Evolutionary conservation across 2,888 invertebrate genomes (phyloP), one percentile per base, ranked within the genome.

Genomic region (Athalia cordata): DNA sequence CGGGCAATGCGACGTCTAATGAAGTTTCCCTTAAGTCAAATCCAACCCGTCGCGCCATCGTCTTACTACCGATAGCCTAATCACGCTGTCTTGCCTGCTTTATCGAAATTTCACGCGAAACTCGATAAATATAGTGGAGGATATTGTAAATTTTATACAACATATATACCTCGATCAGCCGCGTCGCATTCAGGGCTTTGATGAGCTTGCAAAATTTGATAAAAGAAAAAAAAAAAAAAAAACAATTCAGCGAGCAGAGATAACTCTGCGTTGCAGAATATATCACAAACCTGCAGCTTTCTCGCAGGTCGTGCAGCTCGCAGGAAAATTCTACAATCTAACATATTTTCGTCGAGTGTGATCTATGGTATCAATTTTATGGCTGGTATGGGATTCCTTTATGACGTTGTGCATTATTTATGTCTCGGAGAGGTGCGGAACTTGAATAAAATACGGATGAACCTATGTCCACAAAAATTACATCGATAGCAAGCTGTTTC

Each of bases 341-440:
- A 75, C 72, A 72, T 62, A 84, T 86, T 86, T 86, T 86, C 86
- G 84, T 85, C 83, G 83, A 83, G 83, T 81, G 83, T 87, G 87
- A 87, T 87, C 84, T 87, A 87, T 87, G 83, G 85, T 85, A 87
- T 86, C 87, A 86, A 87, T 87, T 87, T 75, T 62, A 75, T 86
- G 84, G 83, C 84, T 83, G 81, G 83, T 75, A 83, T 84, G 83
- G 84, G 87, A 87, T 87, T 87, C 85, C 85, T 85, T 80, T 83
- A 84, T 86, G 87, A 87, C 86, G 84, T 84, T 75, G 81, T 81
- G 80, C 86, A 86, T 86, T 87, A 86, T 87, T 87, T 87, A 87
- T 86, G 61, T 62, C n/a, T 11, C 45, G 15, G 11, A 13, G 43
- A 59, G 13, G 11, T 15, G 62, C 15, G 75, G 59, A 47, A 13